Base-by-base conservation (phyloP, 2,888 invertebrate genomes). In the Polydrusus tereticollis region DNA sequence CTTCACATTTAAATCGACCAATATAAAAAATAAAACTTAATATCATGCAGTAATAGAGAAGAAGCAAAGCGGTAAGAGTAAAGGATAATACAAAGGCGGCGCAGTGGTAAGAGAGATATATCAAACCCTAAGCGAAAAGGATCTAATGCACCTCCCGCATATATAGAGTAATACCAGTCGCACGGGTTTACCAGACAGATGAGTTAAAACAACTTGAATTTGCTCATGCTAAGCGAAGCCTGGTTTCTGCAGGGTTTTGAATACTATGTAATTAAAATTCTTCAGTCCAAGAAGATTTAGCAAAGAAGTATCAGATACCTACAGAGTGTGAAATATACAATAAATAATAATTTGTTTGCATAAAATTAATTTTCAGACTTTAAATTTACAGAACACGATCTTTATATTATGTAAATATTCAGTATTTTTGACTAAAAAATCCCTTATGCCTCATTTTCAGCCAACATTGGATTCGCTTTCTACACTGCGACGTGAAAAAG, bases 161-260 rank as follows among this genome's bases (percentile, higher is more conserved):
- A 71, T 72, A 43, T 10, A 33, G 38, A 57, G 38, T 18, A 76
- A 82, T 82, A 81, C 83, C 85, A 85, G 78, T 82, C 83, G 84
- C 83, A 85, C 85, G 84, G 86, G 80, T 80, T 82, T 82, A 82
- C 84, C 85, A 83, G 86, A 85, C 85, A 86, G 86, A 86, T 85
- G 86, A 86, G 84, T 50, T 79, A 55, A 52, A 75, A 75, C 81
- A 83, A 83, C 81, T 83, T 82, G 82, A 83, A 78, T 83, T 84
- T 82, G 82, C 79, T 80, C 83, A 84, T 83, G 83, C 83, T 78
- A 79, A 82, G 80, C 77, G 75, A 77, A 80, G 73, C 75, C 72
- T 41, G 76, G 79, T 64, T 64, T 64, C 38, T 64, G 63, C 63
- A 21, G 18, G 52, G 8, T 77, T 79, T 79, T 79, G 77, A 75